Base-by-base conservation (phyloP, 2,113 vertebrate genomes). In the Psettodes erumei region DNA sequence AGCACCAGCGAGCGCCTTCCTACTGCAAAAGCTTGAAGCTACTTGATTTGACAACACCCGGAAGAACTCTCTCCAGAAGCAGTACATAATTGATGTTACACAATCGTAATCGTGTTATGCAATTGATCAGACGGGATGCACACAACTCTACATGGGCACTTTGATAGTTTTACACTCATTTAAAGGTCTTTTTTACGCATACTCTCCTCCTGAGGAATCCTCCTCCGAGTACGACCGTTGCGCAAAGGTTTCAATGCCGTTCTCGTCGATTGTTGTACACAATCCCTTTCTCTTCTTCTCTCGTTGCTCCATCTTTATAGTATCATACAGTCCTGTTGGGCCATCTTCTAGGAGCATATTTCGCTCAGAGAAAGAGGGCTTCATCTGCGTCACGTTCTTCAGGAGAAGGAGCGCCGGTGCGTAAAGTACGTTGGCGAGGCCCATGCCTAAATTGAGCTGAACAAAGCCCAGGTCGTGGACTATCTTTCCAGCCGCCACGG, bases 361-460 rank as follows among this genome's bases (percentile, higher is more conserved):
- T 71, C 95, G 93, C 92, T 99, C 97, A 0, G 98, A 99, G 73
- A 92, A 94, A 1, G 97, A 99, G 58, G 97, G 96, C 61, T 96
- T 97, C 94, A 99, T 95, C 54, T 95, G 91, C 59, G 95, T 90
- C 81, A 99, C 97, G 0, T 97, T 97, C 86, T 92, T 96, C 75
- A 99, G 94, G 15, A 96, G 83, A 10, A 99, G 94, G 9, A 99
- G 94, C 50, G 96, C 94, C 0, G 98, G 98, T 21, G 98, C 97
- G 3, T 99, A 99, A 62, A 99, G 96, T 61, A 99, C 91, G 0
- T 99, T 99, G 86, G 93, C 96, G 0, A 98, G 94, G 23, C 98
- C 98, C 98, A 99, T 99, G 78, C 97, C 97, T 33, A 99, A 86
- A 77, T 97, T 99, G 45, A 99, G 96, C 85, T 97, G 96, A 0